These are phyloP conservation scores for Neoarius graeffei DNA, from an alignment of 2,113 vertebrate genomes.

Conservation along the genomic window DNA sequence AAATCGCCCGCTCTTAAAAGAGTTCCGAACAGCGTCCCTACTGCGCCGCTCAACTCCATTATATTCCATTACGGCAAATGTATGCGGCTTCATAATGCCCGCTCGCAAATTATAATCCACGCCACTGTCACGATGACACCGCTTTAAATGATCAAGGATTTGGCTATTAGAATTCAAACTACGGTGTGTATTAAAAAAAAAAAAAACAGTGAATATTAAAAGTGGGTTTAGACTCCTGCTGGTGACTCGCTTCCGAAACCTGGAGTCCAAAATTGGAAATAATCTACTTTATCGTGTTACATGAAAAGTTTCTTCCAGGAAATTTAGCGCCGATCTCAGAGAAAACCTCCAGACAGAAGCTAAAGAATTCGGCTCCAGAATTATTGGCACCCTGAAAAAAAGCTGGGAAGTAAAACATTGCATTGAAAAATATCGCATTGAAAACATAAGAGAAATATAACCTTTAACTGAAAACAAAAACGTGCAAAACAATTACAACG, in stretches of 20 bases:
- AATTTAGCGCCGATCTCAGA: background rate
- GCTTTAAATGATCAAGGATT: slow-evolving; percentile 21
- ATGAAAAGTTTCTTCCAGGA: background rate
- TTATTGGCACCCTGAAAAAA: background rate
- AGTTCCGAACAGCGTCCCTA: slow-evolving; percentile 29
- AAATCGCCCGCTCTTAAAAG: slow-evolving; percentile 41
- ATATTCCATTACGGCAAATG: slow-evolving; percentile 50
- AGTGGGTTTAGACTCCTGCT: background rate
- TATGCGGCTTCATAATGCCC: slow-evolving; percentile 41
- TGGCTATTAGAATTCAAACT: slow-evolving; percentile 9
- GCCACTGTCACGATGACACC: slow-evolving; percentile 37
- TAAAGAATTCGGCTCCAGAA: background rate
- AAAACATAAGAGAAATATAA: background rate
- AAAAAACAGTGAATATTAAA: background rate
- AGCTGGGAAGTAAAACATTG: background rate
- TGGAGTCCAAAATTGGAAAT: background rate
- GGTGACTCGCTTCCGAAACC: background rate
- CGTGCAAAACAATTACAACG: no score
- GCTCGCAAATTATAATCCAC: slow-evolving; percentile 37
- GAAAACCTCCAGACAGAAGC: no score
- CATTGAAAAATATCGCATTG: background rate
- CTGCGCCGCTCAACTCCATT: slow-evolving; percentile 39
- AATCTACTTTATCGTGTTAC: background rate
- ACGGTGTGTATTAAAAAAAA: no score
- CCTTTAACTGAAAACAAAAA: no score